phyloP scores from a whole-genome alignment of 2,113 vertebrate genomes.

The Nesospiza acunhae region DNA sequence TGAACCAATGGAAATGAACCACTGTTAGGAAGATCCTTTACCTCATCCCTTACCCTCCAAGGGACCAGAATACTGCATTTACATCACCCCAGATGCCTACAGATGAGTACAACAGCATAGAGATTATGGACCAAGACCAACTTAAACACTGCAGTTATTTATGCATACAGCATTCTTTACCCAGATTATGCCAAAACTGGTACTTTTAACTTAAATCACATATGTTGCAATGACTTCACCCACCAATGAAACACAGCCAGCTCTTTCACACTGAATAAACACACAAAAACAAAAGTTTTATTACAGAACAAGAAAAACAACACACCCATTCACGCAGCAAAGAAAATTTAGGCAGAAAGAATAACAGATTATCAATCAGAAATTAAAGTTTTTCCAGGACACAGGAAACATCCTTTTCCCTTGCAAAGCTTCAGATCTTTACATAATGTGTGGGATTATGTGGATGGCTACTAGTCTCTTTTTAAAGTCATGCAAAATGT shows the following conservation, averaged over 20 bases:
- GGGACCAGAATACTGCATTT: background rate
- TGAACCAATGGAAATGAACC: background rate
- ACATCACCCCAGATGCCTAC: background rate
- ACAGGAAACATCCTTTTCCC: constrained; percentile 61
- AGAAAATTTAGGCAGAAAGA: background rate
- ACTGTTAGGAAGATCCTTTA: background rate
- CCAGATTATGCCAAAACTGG: background rate
- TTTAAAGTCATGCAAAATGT: background rate
- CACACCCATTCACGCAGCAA: background rate
- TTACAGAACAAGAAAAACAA: background rate
- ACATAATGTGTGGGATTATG: background rate
- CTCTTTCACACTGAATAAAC: background rate
- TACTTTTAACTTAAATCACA: background rate
- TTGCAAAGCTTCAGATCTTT: constrained; percentile 14
- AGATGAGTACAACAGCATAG: background rate
- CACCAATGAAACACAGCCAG: constrained; percentile 9
- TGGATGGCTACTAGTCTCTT: background rate
- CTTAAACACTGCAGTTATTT: background rate
- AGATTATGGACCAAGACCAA: background rate
- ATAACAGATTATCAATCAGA: background rate
- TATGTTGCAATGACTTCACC: background rate
- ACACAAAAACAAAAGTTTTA: background rate
- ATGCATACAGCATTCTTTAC: background rate
- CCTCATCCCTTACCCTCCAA: constrained; percentile 2
- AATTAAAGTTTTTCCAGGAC: constrained; percentile 46